Base-by-base conservation (phyloP, 2,888 invertebrate species). In the Plagodis pulveraria region DNA sequence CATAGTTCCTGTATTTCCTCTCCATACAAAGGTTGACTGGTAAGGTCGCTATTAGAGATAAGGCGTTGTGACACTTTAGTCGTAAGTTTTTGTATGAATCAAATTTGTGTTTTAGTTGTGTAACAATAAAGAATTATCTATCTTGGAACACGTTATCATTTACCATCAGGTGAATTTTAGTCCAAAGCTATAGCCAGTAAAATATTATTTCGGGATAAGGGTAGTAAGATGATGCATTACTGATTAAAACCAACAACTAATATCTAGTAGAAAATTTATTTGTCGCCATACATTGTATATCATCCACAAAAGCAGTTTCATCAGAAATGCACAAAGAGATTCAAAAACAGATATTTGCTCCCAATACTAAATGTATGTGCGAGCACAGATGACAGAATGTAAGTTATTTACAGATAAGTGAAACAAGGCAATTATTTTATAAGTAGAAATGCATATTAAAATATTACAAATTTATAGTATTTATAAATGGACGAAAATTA, bases 251-350 rank as follows among this genome's bases (percentile, higher is more conserved):
- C 41, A 60, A 36, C 45, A 41, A 48, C 58, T 67, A 75, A 73
- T 76, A 22, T 22, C 22, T 76, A 76, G 83, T 87, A 88, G 84
- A 89, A 90, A 87, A 87, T 90, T 83, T 90, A 89, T 85, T 87
- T 76, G 74, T 81, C 80, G 80, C 77, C 83, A 83, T 86, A 87
- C 76, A 81, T 56, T 81, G 80, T 81, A 83, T 80, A 85, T 83
- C 83, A 86, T 87, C 79, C 87, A 90, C 87, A 87, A 85, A 87
- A 88, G 88, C 87, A 81, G 76, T 84, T 82, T 81, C 79, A 78
- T 83, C 74, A 73, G 81, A 88, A 90, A 91, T 91, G 86, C 90
- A 84, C 78, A 87, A 72, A 89, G 90, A 90, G 89, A 91, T 89
- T 91, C 88, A 84, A 83, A 83, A 81, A 78, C 78, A 76, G 77